Base-by-base conservation (phyloP, 2,888 invertebrate species). In the Lordiphosa fenestrarum region DNA sequence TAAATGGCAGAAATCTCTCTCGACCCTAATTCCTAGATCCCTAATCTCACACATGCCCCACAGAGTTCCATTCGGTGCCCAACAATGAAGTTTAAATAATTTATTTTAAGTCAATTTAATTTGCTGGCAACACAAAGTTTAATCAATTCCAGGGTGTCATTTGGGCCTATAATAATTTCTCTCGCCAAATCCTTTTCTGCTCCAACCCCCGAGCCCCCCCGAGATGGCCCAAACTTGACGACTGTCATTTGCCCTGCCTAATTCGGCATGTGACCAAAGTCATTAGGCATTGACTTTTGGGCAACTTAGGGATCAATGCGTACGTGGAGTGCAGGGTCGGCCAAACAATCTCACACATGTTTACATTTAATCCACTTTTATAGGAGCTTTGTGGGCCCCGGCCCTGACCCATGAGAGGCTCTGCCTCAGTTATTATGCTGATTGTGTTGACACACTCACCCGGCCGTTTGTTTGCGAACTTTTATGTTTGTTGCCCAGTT, bases 321-420 rank as follows among this genome's bases (percentile, higher is more conserved):
- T 57, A 40, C 53, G 36, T 44, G 47, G 42, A 25, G 35, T 10
- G 33, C 13, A 9, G 13, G 13, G 30, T 7, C 23, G 30, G n/a
- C 35, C 12, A 55, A 55, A 50, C 50, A 58, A 60, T 52, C 71
- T 55, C 71, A 68, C 66, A 66, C 73, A 80, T 80, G 65, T 70
- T 80, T 83, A 63, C 68, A 63, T 75, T 80, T 83, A 75, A 83
- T 83, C 76, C 83, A 80, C 76, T 75, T 78, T 76, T 76, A 78
- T 73, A 69, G 63, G 73, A 66, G 74, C 59, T 57, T 56, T 48
- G 36, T 10, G 62, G 47, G 35, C 41, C 35, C 19, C 36, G 53
- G 53, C 12, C 25, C 6, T 21, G 53, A 62, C 73, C 63, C 30
- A 30, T 68, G 71, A 66, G 71, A 58, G 67, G 15, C 30, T 40